Base-by-base conservation (phyloP, 2,113 vertebrate species). In the Chinchilla lanigera region DNA sequence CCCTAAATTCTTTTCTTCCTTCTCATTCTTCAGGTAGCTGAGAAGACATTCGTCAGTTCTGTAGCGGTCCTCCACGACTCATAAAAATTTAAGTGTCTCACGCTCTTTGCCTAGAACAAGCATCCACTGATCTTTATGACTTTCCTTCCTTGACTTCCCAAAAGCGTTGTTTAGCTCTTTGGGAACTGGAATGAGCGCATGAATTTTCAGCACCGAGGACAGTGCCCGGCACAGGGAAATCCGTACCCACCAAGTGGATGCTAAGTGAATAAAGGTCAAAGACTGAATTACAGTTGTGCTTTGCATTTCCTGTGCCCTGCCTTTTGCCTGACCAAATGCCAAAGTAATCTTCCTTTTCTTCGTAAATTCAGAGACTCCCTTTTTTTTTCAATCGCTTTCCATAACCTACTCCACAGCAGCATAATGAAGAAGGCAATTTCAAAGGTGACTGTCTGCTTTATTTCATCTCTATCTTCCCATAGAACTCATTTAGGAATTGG, bases 401-500 rank as follows among this genome's bases (percentile, higher is more conserved):
- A 20, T 24, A 87, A 85, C 30, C 54, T 30, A 4, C 33, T 56
- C 41, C 33, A 41, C 5, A 95, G 41, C 5, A 26, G 2, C 38
- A 3, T 50, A 75, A 78, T 44, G 69, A 89, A 89, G 86, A 89
- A 56, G 60, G n/a, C 8, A 22, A 47, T 87, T 93, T 91, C 1
- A 0, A 67, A 96, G 91, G 63, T 69, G 61, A 80, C 35, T 28
- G 78, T 28, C 56, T 47, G 58, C 84, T 94, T 93, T 89, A 80
- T 92, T 92, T 69, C 60, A n/a, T 81, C 71, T 75, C n/a, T 93
- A 58, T 75, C 84, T 80, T 97, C 58, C 73, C 35, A 22, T 69
- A 71, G 41, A 94, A 92, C 80, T 84, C 89, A 84, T 87, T 95
- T 86, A 95, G 67, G 52, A 86, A 96, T 84, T 86, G 54, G 56